phyloP scores from a whole-genome alignment of 2,113 vertebrate genomes.

The Myrmophylax atrothorax region DNA sequence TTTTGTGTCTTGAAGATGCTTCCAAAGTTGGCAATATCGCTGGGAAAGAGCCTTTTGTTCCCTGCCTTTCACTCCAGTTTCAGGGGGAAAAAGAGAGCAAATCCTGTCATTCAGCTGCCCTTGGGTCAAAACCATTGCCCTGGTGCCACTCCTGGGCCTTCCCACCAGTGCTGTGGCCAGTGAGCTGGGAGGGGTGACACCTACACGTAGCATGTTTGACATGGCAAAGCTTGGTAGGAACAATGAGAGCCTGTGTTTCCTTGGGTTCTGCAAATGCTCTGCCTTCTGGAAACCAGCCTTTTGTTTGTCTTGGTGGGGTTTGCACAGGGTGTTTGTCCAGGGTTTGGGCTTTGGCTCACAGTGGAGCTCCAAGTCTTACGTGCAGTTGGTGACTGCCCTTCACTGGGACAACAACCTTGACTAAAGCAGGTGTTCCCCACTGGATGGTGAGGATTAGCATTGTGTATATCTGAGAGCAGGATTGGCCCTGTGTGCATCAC shows the following conservation, averaged over 20 bases:
- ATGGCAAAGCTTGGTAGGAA: slow-evolving; percentile 11
- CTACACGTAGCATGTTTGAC: slow-evolving; percentile 13
- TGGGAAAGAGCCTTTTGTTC: not conserved
- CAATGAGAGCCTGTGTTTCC: slow-evolving; percentile 41
- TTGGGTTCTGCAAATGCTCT: not conserved
- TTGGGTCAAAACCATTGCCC: not conserved
- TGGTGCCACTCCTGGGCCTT: not conserved
- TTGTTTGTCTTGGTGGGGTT: slow-evolving; percentile 48
- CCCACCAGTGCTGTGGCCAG: not conserved
- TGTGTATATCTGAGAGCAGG: not conserved
- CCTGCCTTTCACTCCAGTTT: not conserved
- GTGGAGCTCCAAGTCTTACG: not conserved
- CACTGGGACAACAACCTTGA: not conserved
- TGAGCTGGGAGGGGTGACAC: not conserved
- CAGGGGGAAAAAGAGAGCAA: not conserved
- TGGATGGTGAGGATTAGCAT: not conserved
- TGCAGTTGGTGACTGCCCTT: not conserved
- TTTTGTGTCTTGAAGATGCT: not conserved
- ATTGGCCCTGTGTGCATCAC: not conserved
- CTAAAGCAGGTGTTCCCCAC: not conserved
- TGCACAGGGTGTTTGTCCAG: not conserved
- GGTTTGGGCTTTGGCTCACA: not conserved
- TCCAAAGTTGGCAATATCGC: not conserved
- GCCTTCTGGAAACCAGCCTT: slow-evolving; percentile 20
- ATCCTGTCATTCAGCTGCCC: not conserved